A percentile compares a stretch with the other conserved stretches of the same genome.
Conservation (phyloP, 2,113 vertebrate genomes). For the Megaceryle torquata region DNA sequence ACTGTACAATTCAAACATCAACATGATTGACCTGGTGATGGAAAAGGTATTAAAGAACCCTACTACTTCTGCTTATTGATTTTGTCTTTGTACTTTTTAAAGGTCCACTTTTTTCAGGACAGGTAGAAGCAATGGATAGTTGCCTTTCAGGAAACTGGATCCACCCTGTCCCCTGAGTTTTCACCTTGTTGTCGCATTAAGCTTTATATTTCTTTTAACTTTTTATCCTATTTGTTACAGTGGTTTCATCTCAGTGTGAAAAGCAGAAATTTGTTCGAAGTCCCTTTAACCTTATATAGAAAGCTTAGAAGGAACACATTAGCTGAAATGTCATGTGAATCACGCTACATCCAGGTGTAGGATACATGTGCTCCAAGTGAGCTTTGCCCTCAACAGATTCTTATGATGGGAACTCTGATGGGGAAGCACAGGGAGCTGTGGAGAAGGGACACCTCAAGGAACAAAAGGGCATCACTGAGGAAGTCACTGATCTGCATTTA, state of each 20-base stretch:
- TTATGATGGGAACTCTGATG: not conserved
- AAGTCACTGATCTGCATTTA: not conserved
- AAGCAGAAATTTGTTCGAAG: not conserved
- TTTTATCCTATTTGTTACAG: not conserved
- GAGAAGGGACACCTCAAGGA: not conserved
- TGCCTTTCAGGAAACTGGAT: not conserved
- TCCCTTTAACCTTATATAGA: not conserved
- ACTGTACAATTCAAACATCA: constrained; percentile 67
- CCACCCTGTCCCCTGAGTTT: not conserved
- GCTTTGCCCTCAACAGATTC: not conserved
- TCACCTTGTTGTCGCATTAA: not conserved
- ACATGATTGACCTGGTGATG: constrained; percentile 61
- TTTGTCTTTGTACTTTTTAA: not conserved
- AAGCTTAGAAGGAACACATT: not conserved
- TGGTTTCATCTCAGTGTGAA: not conserved
- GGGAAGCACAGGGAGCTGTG: not conserved
- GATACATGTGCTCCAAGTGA: not conserved
- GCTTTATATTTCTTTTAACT: not conserved
- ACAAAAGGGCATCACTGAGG: not conserved
- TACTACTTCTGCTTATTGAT: not conserved
- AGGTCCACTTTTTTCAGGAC: not conserved
- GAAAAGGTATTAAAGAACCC: constrained; percentile 46
- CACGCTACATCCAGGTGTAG: not conserved
- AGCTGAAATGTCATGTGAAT: not conserved
- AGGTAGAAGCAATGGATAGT: not conserved